Conservation (phyloP, 2,888 invertebrate species). For the Leptopilina myrica region DNA sequence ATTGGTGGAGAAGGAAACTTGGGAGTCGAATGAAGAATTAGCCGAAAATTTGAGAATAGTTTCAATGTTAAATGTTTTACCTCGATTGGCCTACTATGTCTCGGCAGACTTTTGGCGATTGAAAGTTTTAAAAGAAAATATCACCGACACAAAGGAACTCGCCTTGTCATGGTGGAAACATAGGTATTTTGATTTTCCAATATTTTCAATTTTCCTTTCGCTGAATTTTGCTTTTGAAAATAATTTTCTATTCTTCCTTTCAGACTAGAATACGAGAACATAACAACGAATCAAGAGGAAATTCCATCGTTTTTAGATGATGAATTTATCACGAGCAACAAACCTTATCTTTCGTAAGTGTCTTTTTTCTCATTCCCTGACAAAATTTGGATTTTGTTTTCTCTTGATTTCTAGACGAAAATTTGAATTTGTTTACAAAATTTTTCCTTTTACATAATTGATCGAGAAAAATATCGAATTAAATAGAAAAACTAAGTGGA, state of each 20-base stretch:
- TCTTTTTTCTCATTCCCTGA: background rate
- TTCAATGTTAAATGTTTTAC: slow-evolving; percentile 68
- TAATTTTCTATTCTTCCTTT: too few species aligned
- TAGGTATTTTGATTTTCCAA: slow-evolving; percentile 60
- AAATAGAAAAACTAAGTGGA: background rate
- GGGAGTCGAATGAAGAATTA: slow-evolving; percentile 54
- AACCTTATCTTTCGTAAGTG: slow-evolving; percentile 71
- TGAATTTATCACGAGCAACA: slow-evolving; percentile 66
- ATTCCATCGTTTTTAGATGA: slow-evolving; percentile 68
- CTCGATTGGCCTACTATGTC: slow-evolving; percentile 70
- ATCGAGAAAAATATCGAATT: too few species aligned
- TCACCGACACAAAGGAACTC: slow-evolving; percentile 58
- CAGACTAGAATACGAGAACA: slow-evolving; percentile 65
- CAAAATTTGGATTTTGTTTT: too few species aligned
- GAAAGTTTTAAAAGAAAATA: slow-evolving; percentile 62
- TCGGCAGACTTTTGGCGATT: slow-evolving; percentile 70
- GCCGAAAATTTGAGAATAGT: slow-evolving; percentile 60
- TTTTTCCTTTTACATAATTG: too few species aligned
- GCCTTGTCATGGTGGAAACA: slow-evolving; percentile 69
- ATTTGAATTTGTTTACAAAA: too few species aligned
- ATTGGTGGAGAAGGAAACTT: slow-evolving; percentile 53
- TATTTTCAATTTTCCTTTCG: background rate
- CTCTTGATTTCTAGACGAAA: too few species aligned
- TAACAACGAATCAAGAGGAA: slow-evolving; percentile 53
- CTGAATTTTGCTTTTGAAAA: slow-evolving; percentile 1